Evolutionary conservation across 2,888 invertebrate species (phyloP).

Genomic region (Epistrophe eligans): DNA sequence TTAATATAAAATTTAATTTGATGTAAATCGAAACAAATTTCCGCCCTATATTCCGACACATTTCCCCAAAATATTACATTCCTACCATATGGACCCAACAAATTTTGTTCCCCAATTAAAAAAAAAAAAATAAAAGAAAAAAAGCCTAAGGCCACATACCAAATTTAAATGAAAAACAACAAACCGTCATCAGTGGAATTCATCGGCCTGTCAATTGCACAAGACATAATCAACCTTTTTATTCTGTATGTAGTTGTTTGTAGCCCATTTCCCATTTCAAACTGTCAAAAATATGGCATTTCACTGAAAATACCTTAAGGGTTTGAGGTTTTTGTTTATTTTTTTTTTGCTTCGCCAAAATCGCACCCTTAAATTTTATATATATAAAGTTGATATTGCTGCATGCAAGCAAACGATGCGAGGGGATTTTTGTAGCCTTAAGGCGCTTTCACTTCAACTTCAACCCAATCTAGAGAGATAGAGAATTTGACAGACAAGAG

Average conservation of each 20-base stretch:
- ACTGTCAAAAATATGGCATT: conserved; percentile 45
- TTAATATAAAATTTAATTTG: background rate
- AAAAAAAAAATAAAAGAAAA: conserved; percentile 9
- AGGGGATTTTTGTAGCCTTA: conserved; percentile 39
- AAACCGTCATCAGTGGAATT: conserved; percentile 28
- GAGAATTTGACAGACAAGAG: conserved; percentile 22
- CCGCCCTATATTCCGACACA: background rate
- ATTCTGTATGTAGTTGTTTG: background rate
- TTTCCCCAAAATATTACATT: background rate
- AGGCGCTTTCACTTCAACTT: conserved; percentile 51
- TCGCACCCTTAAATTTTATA: conserved; percentile 37
- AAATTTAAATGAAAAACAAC: conserved; percentile 45
- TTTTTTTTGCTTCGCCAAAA: conserved; percentile 11
- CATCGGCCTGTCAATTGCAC: conserved; percentile 38
- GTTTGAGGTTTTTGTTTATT: conserved; percentile 10
- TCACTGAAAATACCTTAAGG: conserved; percentile 19
- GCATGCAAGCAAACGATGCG: conserved; percentile 27
- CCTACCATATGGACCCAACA: background rate
- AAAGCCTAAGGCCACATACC: conserved; percentile 9
- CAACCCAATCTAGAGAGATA: background rate
- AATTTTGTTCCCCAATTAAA: background rate
- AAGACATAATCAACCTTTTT: conserved; percentile 18
- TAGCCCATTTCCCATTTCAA: conserved; percentile 21
- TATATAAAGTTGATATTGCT: too few relatives aligned
- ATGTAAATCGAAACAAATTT: background rate